Percentiles rank a stretch among this genome's conserved stretches.
Evolutionary conservation across 2,888 invertebrate genomes (phyloP).

Genomic region (Lissonota sp.): DNA sequence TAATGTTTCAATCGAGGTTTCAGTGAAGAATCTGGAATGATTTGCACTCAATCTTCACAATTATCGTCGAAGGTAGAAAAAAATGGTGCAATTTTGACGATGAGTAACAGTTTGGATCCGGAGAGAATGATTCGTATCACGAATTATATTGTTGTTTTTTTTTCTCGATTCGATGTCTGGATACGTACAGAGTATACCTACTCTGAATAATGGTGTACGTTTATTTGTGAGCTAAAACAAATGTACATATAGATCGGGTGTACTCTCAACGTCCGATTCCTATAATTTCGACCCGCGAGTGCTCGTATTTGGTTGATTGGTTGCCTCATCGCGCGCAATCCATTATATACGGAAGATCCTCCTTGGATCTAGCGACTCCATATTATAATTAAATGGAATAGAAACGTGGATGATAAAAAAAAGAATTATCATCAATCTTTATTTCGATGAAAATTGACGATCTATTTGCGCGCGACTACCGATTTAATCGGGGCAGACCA

Average conservation of each 20-base stretch:
- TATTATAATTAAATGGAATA: too few relatives aligned
- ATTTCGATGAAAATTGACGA: not conserved
- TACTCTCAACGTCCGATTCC: conserved; percentile 36
- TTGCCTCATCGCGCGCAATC: conserved; percentile 22
- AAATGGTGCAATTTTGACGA: too few relatives aligned
- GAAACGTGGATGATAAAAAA: too few relatives aligned
- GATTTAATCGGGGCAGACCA: conserved; percentile 55
- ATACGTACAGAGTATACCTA: not conserved
- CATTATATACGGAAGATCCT: not conserved
- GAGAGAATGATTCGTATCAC: too few relatives aligned
- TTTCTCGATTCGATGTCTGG: not conserved
- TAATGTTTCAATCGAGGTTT: too few relatives aligned
- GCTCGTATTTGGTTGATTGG: conserved; percentile 43
- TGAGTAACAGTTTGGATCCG: too few relatives aligned
- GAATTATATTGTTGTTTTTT: too few relatives aligned
- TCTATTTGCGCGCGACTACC: conserved; percentile 35
- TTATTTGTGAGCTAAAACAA: conserved; percentile 22
- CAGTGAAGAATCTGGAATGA: too few relatives aligned
- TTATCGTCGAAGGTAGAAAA: too few relatives aligned
- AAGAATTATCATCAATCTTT: too few relatives aligned
- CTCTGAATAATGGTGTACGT: conserved; percentile 1
- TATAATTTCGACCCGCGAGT: conserved; percentile 54
- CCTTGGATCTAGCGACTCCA: too few relatives aligned
- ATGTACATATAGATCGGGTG: conserved; percentile 19
- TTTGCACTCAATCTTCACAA: too few relatives aligned